Conservation (phyloP, 2,888 invertebrate genomes). For the Xestia sexstrigata region DNA sequence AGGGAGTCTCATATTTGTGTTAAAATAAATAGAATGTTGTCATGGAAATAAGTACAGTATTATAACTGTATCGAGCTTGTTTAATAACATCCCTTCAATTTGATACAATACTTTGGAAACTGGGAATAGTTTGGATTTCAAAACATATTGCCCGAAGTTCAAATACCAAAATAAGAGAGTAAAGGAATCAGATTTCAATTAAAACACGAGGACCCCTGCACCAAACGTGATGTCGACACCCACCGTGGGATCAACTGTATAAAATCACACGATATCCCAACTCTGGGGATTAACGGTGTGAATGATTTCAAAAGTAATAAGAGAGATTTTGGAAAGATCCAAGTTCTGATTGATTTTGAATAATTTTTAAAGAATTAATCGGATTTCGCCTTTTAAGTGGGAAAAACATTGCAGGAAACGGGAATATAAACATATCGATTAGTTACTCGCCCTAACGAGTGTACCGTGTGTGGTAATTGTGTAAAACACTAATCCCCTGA, state of each 20-base stretch:
- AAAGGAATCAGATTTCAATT: constrained; percentile 39
- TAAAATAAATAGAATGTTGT: too few species aligned
- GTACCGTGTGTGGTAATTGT: neutral
- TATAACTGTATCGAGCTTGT: neutral
- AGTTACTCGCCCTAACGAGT: neutral
- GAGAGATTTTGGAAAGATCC: neutral
- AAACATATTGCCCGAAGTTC: neutral
- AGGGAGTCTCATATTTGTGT: neutral
- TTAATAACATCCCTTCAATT: neutral
- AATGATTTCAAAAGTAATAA: constrained; percentile 1
- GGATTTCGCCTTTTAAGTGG: neutral
- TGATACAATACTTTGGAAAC: neutral
- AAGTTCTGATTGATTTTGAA: constrained; percentile 5
- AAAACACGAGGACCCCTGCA: constrained; percentile 14
- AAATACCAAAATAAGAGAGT: constrained; percentile 5
- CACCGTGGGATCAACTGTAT: constrained; percentile 26
- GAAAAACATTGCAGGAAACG: neutral
- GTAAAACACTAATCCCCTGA: neutral
- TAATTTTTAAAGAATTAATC: neutral
- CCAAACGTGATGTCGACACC: constrained; percentile 48
- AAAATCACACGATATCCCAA: constrained; percentile 8
- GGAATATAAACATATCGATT: neutral
- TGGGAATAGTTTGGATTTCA: neutral
- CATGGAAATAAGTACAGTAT: neutral
- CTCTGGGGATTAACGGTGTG: neutral